Evolutionary conservation across 2,113 vertebrate species (phyloP).

Genomic region (Blennius ocellaris): DNA sequence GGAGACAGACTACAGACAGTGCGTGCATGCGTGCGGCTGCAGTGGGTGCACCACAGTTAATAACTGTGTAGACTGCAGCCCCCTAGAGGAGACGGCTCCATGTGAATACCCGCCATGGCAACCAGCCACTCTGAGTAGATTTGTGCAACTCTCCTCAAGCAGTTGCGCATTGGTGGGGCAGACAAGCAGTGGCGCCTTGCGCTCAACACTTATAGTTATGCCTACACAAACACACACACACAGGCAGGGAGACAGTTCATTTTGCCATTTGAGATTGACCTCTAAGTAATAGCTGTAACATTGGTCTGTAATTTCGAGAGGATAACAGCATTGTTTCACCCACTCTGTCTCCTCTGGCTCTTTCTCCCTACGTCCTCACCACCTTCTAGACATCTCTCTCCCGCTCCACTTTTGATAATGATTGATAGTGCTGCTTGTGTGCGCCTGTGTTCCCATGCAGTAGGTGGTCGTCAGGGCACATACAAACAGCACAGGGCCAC

Average conservation of each 20-base stretch:
- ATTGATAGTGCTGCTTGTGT: conserved; percentile 79
- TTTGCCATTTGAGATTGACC: conserved; percentile 69
- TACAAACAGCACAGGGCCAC: conserved; percentile 69
- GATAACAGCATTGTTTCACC: conserved; percentile 70
- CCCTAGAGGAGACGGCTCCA: conserved; percentile 71
- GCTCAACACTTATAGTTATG: conserved; percentile 43
- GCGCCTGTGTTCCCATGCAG: conserved; percentile 78
- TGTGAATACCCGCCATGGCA: conserved; percentile 80
- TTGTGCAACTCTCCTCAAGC: conserved; percentile 62
- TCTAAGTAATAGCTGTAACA: conserved; percentile 74
- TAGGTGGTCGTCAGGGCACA: conserved; percentile 75
- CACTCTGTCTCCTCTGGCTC: conserved; percentile 42
- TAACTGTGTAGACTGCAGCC: conserved; percentile 53
- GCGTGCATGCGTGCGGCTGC: conserved; percentile 15
- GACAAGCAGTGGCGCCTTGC: conserved; percentile 57
- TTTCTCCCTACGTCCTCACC: conserved; percentile 27
- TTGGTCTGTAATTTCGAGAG: conserved; percentile 75
- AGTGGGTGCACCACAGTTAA: conserved; percentile 45
- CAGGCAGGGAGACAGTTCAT: conserved; percentile 31
- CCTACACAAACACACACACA: conserved; percentile 19
- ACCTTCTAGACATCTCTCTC: conserved; percentile 3
- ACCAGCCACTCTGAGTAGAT: conserved; percentile 72
- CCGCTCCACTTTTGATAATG: conserved; percentile 59
- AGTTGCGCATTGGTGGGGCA: conserved; percentile 46
- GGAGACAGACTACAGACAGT: conserved; percentile 1